Percentiles rank a stretch among this genome's conserved stretches.
Conservation (phyloP, 2,797 vertebrate genomes). For the Astyanax mexicanus region DNA sequence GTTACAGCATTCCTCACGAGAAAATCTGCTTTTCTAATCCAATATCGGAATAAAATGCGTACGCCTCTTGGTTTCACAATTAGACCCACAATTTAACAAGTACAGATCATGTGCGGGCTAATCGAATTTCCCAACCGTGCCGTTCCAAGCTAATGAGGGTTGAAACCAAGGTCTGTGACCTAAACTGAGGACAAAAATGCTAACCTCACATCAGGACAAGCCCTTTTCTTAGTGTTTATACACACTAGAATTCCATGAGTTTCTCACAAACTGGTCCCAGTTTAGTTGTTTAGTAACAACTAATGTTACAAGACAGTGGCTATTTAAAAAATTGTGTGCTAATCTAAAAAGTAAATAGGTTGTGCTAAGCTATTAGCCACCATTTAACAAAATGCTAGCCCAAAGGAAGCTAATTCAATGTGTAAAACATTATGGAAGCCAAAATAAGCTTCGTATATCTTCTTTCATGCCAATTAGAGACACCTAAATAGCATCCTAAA, state of each 20-base stretch:
- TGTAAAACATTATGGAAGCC: neutral
- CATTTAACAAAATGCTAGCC: neutral
- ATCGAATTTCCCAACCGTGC: constrained; percentile 53
- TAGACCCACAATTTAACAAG: constrained; percentile 61
- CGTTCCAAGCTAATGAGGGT: constrained; percentile 51
- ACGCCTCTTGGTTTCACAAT: constrained; percentile 67
- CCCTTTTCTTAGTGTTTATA: neutral
- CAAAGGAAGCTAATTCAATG: neutral
- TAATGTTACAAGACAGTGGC: too few relatives aligned
- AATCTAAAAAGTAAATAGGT: neutral
- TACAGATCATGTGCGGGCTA: constrained; percentile 71
- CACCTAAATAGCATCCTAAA: constrained; percentile 27
- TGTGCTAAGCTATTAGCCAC: neutral
- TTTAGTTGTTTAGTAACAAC: neutral
- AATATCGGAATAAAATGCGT: constrained; percentile 67
- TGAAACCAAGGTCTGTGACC: constrained; percentile 48
- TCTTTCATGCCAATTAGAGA: neutral
- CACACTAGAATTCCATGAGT: neutral
- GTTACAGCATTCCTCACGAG: constrained; percentile 50
- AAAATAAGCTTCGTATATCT: neutral
- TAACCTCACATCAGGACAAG: neutral
- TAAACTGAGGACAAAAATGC: constrained; percentile 27
- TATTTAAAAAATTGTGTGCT: too few relatives aligned
- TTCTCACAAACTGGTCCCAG: neutral
- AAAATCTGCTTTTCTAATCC: constrained; percentile 64